Evolutionary conservation across 2,888 invertebrate genomes (phyloP), one percentile per base, ranked within the genome.

Genomic region (Amiota mariae): DNA sequence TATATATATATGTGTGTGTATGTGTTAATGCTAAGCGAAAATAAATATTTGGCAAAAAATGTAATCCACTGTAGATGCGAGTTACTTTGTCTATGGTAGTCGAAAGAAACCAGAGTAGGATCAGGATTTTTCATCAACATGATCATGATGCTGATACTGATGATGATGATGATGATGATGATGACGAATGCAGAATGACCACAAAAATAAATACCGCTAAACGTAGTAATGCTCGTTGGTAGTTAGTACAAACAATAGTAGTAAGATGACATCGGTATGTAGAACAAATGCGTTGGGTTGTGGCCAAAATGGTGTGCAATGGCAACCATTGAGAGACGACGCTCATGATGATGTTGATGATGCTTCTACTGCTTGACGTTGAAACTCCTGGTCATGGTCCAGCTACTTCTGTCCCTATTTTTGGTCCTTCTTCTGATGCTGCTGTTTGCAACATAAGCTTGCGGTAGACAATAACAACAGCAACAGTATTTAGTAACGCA

Each of bases 401-500:
- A n/a, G 54, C 54, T n/a, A 18, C 66, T 49, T 36, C 66, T 46
- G 63, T 24, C n/a, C 36, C 63, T 36, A 13, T 2, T 46, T 47
- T n/a, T 46, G 8, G 66, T 15, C 15, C 47, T 48, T 18, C 2
- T 24, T 24, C 36, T 36, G 36, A 1, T 36, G 6, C 36, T 36
- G 36, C 36, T 36, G 36, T 36, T 36, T 36, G 54, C 61, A 61
- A 18, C 9, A 48, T 48, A 48, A 61, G 61, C 66, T 59, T 59
- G 59, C 18, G 59, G 59, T 59, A 18, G 48, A 66, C 66, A 48
- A 48, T 36, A 64, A 48, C 66, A 66, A 48, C 15, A 73, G 71
- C 67, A 72, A 74, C 70, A 73, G 72, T 73, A 71, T 64, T 46
- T 71, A 72, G 48, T 66, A 66, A 49, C 48, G 48, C 47, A 66